phyloP scores from a whole-genome alignment of 2,113 vertebrate genomes.

The Bos javanicus region DNA sequence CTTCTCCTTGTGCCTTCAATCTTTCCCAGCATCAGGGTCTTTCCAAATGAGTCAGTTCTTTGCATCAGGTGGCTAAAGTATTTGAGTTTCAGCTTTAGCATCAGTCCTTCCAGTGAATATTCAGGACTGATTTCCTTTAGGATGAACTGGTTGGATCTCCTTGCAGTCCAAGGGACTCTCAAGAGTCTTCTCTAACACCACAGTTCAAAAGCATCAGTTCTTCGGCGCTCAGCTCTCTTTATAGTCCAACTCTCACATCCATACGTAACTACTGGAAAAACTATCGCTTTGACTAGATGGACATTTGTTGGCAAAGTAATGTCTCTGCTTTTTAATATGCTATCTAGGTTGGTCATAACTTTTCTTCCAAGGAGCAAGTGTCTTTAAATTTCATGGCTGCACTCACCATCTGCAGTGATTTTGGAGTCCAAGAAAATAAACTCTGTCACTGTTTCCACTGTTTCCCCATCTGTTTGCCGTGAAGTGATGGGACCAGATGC shows the following conservation, averaged over 20 bases:
- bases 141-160: neutral
- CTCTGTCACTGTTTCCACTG: neutral
- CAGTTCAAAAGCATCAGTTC: neutral
- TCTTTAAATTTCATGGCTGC: neutral
- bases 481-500: neutral
- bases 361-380: neutral
- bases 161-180: neutral
- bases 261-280: neutral
- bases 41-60: neutral
- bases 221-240: accelerated
- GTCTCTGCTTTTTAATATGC: neutral
- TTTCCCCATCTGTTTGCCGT: neutral
- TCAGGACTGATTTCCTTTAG: neutral
- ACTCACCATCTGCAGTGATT: neutral
- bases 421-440: neutral
- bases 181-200: neutral
- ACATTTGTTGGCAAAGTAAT: neutral
- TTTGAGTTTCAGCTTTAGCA: neutral
- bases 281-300: accelerated
- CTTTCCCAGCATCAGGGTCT: neutral
- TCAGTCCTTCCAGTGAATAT: neutral
- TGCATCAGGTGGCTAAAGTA: neutral
- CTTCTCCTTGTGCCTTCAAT: neutral
- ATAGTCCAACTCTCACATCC: neutral
- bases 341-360: neutral